Base-by-base conservation (phyloP, 1,140 invertebrate species). In the Cylas formicarius region DNA sequence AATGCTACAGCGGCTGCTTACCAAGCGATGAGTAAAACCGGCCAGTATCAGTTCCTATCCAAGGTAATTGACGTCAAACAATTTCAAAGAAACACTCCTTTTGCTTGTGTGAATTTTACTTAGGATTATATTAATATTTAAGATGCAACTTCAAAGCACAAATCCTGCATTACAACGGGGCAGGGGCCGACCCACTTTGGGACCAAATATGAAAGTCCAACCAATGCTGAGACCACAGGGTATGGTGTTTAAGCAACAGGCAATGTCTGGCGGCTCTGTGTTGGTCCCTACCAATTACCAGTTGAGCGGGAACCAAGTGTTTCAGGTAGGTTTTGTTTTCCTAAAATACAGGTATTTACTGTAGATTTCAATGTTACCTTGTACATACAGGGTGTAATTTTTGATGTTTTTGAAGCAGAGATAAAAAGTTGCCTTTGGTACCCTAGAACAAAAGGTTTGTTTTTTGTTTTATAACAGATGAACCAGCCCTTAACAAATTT, bases 301-400 rank as follows among this genome's bases (percentile, higher is more conserved):
- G 43, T 66, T 77, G 50, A 66, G 70, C 52, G 73, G 70, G 52
- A 77, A 75, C 56, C 75, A 76, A 66, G 69, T 78, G 52, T 78
- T 74, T 66, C 75, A 77, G 72, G 76, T 78, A 66, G 65, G 57
- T 57, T n/a, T n/a, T n/a, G n/a, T n/a, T n/a, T n/a, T n/a, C n/a
- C n/a, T n/a, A n/a, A n/a, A n/a, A n/a, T n/a, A n/a, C n/a, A n/a
- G n/a, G n/a, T n/a, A n/a, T n/a, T n/a, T n/a, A n/a, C n/a, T n/a
- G n/a, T n/a, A n/a, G n/a, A n/a, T n/a, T n/a, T n/a, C n/a, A n/a
- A n/a, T n/a, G n/a, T n/a, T n/a, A n/a, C n/a, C n/a, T n/a, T n/a
- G n/a, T n/a, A n/a, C n/a, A n/a, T n/a, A n/a, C n/a, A n/a, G n/a
- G n/a, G n/a, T n/a, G n/a, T n/a, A n/a, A n/a, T n/a, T n/a, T n/a